Percentiles rank a stretch among this genome's conserved stretches.
Conservation (phyloP, 2,113 vertebrate genomes). For the Pyxicephalus adspersus region DNA sequence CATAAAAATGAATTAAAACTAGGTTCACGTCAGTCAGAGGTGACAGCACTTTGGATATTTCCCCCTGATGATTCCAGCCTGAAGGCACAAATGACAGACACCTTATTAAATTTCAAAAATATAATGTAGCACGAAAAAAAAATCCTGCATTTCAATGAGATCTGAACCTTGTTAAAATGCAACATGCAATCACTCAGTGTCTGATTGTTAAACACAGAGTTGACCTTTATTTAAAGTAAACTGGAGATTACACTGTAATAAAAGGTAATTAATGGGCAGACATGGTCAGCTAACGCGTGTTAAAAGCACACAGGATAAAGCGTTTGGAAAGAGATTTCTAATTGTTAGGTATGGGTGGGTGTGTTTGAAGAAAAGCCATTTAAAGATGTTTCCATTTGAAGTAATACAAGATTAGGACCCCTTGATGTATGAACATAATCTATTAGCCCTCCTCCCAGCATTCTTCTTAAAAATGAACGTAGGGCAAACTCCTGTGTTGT, state of each 20-base stretch:
- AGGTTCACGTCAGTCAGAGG: conserved; percentile 81
- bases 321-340: neutral
- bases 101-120: conserved; percentile 87
- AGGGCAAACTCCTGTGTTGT: too few relatives aligned
- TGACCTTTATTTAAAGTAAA: conserved; percentile 23
- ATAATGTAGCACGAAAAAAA: conserved; percentile 74
- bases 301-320: neutral
- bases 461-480: too few relatives aligned
- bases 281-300: neutral
- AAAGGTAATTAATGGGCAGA: neutral
- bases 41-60: conserved; percentile 80
- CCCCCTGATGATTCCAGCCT: conserved; percentile 79
- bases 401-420: too few relatives aligned
- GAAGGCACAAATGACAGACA: conserved; percentile 82
- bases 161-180: conserved; percentile 78
- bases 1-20: conserved; percentile 77
- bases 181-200: conserved; percentile 64
- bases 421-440: too few relatives aligned
- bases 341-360: neutral
- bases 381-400: neutral
- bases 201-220: neutral
- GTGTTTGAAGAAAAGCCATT: neutral
- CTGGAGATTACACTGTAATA: conserved; percentile 3
- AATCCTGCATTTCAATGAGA: conserved; percentile 80
- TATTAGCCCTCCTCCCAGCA: too few relatives aligned